Evolutionary conservation across 2,888 invertebrate genomes (phyloP), one percentile per base, ranked within the genome.

Genomic region (Agelastica alni): DNA sequence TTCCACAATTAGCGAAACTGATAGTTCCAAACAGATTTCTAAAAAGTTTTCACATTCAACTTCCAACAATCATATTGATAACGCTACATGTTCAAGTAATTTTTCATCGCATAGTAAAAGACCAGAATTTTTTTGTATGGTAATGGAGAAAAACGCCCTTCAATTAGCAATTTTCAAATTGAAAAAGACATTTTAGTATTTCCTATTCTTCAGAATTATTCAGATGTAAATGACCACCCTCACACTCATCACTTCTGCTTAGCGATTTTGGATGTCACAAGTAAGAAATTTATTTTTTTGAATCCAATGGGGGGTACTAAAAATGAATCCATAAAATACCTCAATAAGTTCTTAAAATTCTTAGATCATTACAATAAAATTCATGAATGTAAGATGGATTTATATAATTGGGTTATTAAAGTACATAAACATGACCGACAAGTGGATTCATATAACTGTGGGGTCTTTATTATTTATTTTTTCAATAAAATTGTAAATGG

Each of bases 401-500:
- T n/a, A n/a, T n/a, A n/a, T n/a, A n/a, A n/a, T n/a, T n/a, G n/a
- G n/a, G n/a, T n/a, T n/a, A n/a, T n/a, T n/a, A n/a, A n/a, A n/a
- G n/a, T n/a, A n/a, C n/a, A n/a, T n/a, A n/a, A n/a, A n/a, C n/a
- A n/a, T n/a, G n/a, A n/a, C n/a, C n/a, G n/a, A 44, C 44, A 44
- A 43, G 14, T 2, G n/a, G 43, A 30, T 26, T 10, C 22, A 10
- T 43, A 14, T 28, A 43, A 43, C 16, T 30, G 31, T 44, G 44
- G 44, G 7, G 18, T 17, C 3, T 17, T 44, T 13, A 16, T 44
- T 14, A 44, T 44, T 14, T 44, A 31, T 43, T 31, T 44, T 28
- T 44, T 44, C 14, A n/a, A 10, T 9, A 44, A 16, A 30, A 1
- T 44, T 12, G 14, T 10, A 12, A 17, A 30, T n/a, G 28, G 2